phyloP scores from a whole-genome alignment of 2,797 vertebrate species.

The Ispidina lecontei region DNA sequence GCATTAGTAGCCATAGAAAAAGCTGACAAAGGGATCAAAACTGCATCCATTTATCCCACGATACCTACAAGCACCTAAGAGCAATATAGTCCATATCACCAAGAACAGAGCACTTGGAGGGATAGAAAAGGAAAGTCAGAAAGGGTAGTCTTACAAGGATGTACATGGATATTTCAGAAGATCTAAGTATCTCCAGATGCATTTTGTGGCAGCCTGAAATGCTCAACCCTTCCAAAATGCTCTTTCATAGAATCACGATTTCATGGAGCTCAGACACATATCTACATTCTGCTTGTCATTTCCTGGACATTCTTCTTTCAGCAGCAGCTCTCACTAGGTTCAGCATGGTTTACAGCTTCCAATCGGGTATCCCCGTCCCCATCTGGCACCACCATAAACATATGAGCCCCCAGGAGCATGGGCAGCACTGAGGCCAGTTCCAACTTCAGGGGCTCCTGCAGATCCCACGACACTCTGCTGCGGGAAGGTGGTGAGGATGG shows the following conservation, averaged over 20 bases:
- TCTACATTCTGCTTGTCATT: neutral
- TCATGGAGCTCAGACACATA: neutral
- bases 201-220: neutral
- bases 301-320: neutral
- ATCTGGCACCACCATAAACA: slow-evolving; percentile 19
- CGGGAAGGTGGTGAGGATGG: slow-evolving; percentile 53
- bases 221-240: neutral
- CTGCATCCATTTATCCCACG: rapidly evolving
- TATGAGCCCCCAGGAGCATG: neutral
- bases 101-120: neutral
- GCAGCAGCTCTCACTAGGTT: neutral
- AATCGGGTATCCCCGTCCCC: slow-evolving; percentile 9
- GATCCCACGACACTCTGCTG: slow-evolving; percentile 53
- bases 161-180: neutral
- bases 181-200: neutral
- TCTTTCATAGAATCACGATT: neutral
- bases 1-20: neutral
- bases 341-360: slow-evolving; percentile 40
- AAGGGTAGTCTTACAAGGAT: neutral
- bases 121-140: neutral
- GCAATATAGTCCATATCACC: neutral
- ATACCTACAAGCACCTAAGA: neutral
- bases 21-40: neutral
- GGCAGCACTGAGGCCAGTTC: neutral
- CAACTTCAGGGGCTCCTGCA: neutral